These are phyloP conservation scores for Orientallactaga bullata DNA, from an alignment of 2,113 vertebrate genomes.

Conservation along the genomic window DNA sequence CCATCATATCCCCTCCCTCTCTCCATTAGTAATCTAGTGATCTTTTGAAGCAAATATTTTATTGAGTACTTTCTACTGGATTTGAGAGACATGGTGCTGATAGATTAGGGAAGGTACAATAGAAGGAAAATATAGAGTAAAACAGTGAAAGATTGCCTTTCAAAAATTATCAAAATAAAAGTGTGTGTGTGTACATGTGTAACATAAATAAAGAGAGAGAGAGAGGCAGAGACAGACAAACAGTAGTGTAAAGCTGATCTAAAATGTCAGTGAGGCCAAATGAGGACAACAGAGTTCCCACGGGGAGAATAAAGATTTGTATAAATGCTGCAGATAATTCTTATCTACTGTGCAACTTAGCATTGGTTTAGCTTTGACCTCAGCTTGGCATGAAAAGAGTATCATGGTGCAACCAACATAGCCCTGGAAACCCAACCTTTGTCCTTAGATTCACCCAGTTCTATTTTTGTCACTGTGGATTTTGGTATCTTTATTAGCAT, in stretches of 20 bases:
- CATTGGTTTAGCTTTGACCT: neutral
- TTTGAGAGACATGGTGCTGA: neutral
- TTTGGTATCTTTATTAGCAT: neutral
- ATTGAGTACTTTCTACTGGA: conserved; percentile 13
- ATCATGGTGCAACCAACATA: neutral
- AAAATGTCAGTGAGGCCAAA: neutral
- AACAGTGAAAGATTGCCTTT: neutral
- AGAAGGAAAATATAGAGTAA: neutral
- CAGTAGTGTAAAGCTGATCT: neutral
- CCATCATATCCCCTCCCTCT: too few relatives aligned
- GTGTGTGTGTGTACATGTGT: neutral
- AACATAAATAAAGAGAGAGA: too few relatives aligned
- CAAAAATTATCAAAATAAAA: neutral
- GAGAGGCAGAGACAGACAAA: too few relatives aligned
- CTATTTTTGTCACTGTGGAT: neutral
- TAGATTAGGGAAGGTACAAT: neutral
- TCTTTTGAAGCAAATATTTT: neutral
- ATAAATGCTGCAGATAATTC: neutral
- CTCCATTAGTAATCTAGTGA: too few relatives aligned
- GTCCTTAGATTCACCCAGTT: neutral
- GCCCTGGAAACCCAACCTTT: neutral
- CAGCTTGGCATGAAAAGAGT: neutral
- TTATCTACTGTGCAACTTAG: neutral
- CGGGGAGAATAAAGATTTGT: neutral
- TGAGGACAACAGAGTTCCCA: neutral